phyloP scores from a whole-genome alignment of 2,797 vertebrate genomes.

The Ara ararauna region DNA sequence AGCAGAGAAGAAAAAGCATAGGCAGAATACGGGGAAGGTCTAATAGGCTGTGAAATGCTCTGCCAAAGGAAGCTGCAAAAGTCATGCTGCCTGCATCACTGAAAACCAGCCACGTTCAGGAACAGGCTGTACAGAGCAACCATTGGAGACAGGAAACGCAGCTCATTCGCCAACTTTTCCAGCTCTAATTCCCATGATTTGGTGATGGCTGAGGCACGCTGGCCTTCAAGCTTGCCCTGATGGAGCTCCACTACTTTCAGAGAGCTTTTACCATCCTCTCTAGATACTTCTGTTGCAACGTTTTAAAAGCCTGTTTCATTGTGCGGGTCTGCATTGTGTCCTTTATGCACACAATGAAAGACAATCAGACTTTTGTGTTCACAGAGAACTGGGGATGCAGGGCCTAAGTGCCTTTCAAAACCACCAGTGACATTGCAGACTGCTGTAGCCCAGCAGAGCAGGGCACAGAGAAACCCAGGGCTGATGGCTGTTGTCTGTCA shows the following conservation, averaged over 20 bases:
- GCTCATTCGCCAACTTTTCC: not conserved
- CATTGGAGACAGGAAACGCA: not conserved
- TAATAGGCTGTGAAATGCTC: not conserved
- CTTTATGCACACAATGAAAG: not conserved
- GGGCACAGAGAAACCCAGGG: not conserved
- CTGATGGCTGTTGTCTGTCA: not conserved
- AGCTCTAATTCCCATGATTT: not conserved
- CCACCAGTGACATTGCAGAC: not conserved
- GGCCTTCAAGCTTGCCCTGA: not conserved
- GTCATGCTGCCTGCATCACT: conserved; percentile 20
- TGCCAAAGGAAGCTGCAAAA: conserved; percentile 50
- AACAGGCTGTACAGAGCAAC: conserved; percentile 40
- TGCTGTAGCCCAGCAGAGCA: rapidly evolving
- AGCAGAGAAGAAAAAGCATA: not conserved
- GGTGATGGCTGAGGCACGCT: not conserved
- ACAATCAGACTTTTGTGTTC: not conserved
- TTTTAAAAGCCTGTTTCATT: not conserved
- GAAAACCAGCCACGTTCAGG: not conserved
- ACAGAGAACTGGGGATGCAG: too few species aligned
- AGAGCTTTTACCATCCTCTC: not conserved
- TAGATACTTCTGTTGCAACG: not conserved
- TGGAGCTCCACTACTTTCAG: not conserved
- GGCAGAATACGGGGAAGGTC: conserved; percentile 11
- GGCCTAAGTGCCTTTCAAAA: not conserved
- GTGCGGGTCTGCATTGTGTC: rapidly evolving